Conservation (phyloP, 2,797 vertebrate genomes). For the Leucoraja ocellata region DNA sequence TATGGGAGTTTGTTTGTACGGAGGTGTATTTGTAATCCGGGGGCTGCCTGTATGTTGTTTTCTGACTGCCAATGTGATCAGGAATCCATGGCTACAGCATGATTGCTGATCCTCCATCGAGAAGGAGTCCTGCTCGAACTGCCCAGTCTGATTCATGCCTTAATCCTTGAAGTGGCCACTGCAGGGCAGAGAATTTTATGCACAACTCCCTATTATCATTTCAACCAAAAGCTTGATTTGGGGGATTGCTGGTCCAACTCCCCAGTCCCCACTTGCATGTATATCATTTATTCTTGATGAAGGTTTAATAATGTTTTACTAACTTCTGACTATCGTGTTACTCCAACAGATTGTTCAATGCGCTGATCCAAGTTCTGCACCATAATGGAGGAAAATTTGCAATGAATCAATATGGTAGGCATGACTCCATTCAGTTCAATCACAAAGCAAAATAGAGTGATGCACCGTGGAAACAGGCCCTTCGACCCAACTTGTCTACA, state of each 20-base stretch:
- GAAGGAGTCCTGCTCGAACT: not conserved
- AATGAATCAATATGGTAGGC: constrained; percentile 21
- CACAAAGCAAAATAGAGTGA: not conserved
- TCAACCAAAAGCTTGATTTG: not conserved
- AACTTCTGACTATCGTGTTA: not conserved
- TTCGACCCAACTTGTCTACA: too few relatives aligned
- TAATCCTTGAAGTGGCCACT: not conserved
- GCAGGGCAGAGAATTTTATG: not conserved
- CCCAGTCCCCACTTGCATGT: not conserved
- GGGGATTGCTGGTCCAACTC: too few relatives aligned
- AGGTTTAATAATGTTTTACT: not conserved
- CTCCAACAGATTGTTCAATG: not conserved
- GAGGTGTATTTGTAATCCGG: too few relatives aligned
- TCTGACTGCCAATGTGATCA: not conserved
- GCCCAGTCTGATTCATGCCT: too few relatives aligned
- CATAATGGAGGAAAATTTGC: constrained; percentile 14
- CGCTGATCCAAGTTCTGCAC: not conserved
- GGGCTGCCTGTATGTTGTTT: too few relatives aligned
- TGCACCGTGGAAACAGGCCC: too few relatives aligned
- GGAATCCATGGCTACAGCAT: not conserved
- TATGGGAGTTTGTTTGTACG: too few relatives aligned
- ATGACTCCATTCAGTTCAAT: not conserved
- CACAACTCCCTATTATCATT: too few relatives aligned
- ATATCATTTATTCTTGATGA: not conserved
- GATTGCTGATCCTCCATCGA: not conserved